Conservation (phyloP, 2,797 vertebrate genomes). For the Gambelia wislizenii region DNA sequence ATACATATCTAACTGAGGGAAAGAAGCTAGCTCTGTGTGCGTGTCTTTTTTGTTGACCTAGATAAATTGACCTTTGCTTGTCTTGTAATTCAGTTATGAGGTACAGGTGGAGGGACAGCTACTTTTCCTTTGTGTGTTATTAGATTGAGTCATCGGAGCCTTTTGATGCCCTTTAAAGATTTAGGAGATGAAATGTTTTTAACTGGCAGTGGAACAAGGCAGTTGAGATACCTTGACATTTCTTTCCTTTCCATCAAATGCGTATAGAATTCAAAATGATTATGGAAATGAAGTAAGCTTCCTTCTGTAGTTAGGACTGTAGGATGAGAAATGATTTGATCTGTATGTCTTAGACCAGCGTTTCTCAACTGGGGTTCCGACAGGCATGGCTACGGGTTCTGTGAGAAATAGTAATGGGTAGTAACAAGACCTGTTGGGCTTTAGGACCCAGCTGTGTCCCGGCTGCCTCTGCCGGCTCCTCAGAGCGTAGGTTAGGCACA, state of each 20-base stretch:
- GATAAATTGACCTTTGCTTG: conserved; percentile 55
- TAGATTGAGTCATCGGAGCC: conserved; percentile 56
- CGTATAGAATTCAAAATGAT: conserved; percentile 22
- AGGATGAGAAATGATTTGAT: neutral
- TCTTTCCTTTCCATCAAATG: conserved; percentile 55
- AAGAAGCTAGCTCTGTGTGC: neutral
- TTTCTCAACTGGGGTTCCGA: too few species aligned
- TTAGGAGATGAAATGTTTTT: conserved; percentile 51
- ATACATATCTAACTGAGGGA: conserved; percentile 61
- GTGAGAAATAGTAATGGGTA: too few species aligned
- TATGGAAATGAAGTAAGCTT: conserved; percentile 19
- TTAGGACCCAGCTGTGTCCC: too few species aligned
- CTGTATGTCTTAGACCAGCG: neutral
- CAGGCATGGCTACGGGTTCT: too few species aligned
- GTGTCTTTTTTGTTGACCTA: conserved; percentile 35
- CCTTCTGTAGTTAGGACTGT: neutral
- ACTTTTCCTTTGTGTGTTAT: conserved; percentile 53
- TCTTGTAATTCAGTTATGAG: conserved; percentile 67
- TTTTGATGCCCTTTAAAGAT: conserved; percentile 53
- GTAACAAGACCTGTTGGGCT: too few species aligned
- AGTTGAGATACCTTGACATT: conserved; percentile 40
- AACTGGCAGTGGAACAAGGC: conserved; percentile 36
- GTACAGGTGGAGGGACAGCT: conserved; percentile 37
- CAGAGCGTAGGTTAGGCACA: too few species aligned
- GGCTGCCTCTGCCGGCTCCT: too few species aligned